Evolutionary conservation across 2,797 vertebrate genomes (phyloP).

Genomic region (Pachyuromys duprasi): DNA sequence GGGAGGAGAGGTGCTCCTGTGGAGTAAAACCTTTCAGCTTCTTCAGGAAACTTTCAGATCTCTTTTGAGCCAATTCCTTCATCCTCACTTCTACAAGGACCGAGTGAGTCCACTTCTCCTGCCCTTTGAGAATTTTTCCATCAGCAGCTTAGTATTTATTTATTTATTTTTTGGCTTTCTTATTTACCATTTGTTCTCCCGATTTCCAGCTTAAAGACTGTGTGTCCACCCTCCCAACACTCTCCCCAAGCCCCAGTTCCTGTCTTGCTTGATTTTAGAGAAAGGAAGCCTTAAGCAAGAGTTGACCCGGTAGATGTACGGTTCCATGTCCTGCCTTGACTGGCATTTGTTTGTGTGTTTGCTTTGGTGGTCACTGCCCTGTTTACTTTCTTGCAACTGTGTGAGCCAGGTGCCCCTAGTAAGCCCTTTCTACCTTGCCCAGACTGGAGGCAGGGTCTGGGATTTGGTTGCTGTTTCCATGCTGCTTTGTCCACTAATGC

Average conservation of each 20-base stretch:
- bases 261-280: not conserved
- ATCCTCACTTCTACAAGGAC: not conserved
- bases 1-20: not conserved
- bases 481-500: not conserved
- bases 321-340: not conserved
- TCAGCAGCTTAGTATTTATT: not conserved
- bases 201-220: conserved; percentile 33
- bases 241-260: not conserved
- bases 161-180: not conserved
- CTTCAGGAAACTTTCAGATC: not conserved
- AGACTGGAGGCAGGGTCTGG: not conserved
- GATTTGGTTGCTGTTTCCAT: not conserved
- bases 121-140: not conserved
- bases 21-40: not conserved
- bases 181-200: not conserved
- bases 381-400: not conserved
- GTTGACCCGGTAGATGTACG: not conserved
- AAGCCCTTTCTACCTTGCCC: not conserved
- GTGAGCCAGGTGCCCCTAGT: not conserved
- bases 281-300: not conserved
- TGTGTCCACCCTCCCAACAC: not conserved
- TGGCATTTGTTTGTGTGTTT: not conserved
- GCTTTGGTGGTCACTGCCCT: not conserved
- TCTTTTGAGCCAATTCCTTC: not conserved
- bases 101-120: not conserved